A percentile compares a stretch with the other conserved stretches of the same genome.
Evolutionary conservation across 2,888 invertebrate genomes (phyloP).

Genomic region (Caenorhabditis sp.): DNA sequence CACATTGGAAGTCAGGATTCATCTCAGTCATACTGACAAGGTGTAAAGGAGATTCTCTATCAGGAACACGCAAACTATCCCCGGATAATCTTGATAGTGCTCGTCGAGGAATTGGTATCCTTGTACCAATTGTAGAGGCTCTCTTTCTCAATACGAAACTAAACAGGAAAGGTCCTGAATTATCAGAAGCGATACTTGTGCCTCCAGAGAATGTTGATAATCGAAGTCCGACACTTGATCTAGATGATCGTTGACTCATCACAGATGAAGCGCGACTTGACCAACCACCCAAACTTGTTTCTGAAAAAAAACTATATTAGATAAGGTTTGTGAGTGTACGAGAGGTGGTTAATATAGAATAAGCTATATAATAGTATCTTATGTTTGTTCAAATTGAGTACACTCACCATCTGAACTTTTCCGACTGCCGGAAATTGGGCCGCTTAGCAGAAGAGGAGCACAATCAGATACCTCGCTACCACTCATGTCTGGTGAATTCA

Average conservation of each 20-base stretch:
- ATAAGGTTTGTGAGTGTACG: too few relatives aligned
- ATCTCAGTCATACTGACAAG: slow-evolving; percentile 67
- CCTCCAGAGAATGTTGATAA: slow-evolving; percentile 70
- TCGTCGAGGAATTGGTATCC: slow-evolving; percentile 67
- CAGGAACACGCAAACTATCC: slow-evolving; percentile 68
- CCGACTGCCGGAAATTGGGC: slow-evolving; percentile 43
- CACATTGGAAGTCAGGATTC: slow-evolving; percentile 70
- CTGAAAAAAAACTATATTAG: slow-evolving; percentile 44
- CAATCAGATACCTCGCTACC: slow-evolving; percentile 65
- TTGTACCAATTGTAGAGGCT: slow-evolving; percentile 70
- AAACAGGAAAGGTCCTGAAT: slow-evolving; percentile 70
- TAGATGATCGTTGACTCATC: slow-evolving; percentile 66
- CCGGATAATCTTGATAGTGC: slow-evolving; percentile 66
- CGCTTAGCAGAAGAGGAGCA: slow-evolving; percentile 63
- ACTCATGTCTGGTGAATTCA: slow-evolving; percentile 67
- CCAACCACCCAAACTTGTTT: slow-evolving; percentile 69
- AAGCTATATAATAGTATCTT: too few relatives aligned
- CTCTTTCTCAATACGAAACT: slow-evolving; percentile 68
- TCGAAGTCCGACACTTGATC: slow-evolving; percentile 66
- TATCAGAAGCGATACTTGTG: slow-evolving; percentile 70
- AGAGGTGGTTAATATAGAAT: too few relatives aligned
- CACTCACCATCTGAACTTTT: slow-evolving; percentile 57
- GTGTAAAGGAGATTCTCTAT: slow-evolving; percentile 68
- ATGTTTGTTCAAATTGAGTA: too few relatives aligned
- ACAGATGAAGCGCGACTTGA: slow-evolving; percentile 67